Base-by-base conservation (phyloP, 2,797 vertebrate genomes). In the Darevskia mixta region DNA sequence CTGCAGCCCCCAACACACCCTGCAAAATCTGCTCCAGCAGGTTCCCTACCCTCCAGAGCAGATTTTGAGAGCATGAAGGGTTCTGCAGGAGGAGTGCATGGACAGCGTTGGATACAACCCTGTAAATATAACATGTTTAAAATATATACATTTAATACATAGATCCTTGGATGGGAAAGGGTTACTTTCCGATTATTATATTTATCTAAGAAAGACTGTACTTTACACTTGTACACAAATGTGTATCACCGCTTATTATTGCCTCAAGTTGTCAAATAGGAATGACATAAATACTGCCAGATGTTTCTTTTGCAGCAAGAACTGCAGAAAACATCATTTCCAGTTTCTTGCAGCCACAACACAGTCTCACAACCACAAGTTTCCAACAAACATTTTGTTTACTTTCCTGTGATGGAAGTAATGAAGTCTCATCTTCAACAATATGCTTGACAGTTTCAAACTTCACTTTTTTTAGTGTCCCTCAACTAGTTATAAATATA, bases 241-340 rank as follows among this genome's bases (percentile, higher is more conserved):
- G 7, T 4, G 93, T 92, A 93, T 94, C 85, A 94, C 92, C 92
- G 92, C 78, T 91, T 92, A 92, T 91, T 92, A 93, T 90, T 86
- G 94, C 89, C 90, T 90, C 93, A 89, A 93, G 91, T 95, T 94
- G 93, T 95, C 86, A 92, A 94, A 91, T 93, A 91, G 93, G 93
- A 92, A 86, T 88, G 93, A 94, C 76, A 90, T 95, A 94, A 94
- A 85, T 94, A 95, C 92, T 81, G 94, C 88, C 91, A 96, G 92
- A 96, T 93, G 78, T 71, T 86, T 93, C 88, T 94, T 92, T 91
- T 88, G 85, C 43, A 91, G 87, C 82, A 91, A 87, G 86, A 92
- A 76, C 76, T 90, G 90, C 2, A 79, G 69, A 83, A 92, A 89
- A 64, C 64, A 88, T 29, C 20, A 83, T 89, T 93, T 92, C 72